These are phyloP conservation scores for Cheilosia soror DNA, from an alignment of 2,888 invertebrate species.

Conservation along the genomic window DNA sequence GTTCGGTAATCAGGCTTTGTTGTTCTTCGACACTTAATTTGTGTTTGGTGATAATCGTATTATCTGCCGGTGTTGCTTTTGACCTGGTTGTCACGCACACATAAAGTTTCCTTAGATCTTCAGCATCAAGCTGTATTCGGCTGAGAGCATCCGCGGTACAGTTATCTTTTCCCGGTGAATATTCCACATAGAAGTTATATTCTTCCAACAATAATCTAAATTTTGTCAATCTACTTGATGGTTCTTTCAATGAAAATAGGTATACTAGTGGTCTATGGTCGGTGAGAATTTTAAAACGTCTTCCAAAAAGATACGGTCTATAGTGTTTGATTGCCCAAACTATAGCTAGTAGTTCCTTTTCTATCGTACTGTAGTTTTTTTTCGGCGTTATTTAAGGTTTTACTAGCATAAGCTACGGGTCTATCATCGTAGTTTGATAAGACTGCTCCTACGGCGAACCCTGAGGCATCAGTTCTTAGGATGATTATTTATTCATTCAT, in stretches of 20 bases:
- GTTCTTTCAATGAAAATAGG: no score
- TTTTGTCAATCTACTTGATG: no score
- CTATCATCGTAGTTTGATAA: no score
- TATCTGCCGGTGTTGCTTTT: neutral
- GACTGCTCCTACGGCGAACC: neutral
- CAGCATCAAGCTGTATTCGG: neutral
- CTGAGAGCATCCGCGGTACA: neutral
- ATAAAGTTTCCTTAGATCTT: neutral
- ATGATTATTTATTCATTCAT: no score
- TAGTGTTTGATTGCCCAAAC: neutral
- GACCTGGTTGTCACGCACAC: neutral
- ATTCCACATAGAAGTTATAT: neutral
- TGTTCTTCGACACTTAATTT: neutral
- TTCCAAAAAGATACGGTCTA: no score
- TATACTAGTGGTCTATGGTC: no score
- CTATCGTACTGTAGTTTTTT: neutral
- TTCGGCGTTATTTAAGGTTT: neutral
- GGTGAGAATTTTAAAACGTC: no score
- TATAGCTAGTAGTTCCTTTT: neutral
- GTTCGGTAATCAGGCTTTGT: neutral
- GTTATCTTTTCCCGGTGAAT: neutral
- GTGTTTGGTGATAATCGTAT: neutral
- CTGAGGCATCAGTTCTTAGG: slow-evolving; percentile 1
- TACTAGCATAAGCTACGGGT: neutral
- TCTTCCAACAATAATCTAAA: no score